phyloP scores from a whole-genome alignment of 2,888 invertebrate species.

The Dynastes maya region DNA sequence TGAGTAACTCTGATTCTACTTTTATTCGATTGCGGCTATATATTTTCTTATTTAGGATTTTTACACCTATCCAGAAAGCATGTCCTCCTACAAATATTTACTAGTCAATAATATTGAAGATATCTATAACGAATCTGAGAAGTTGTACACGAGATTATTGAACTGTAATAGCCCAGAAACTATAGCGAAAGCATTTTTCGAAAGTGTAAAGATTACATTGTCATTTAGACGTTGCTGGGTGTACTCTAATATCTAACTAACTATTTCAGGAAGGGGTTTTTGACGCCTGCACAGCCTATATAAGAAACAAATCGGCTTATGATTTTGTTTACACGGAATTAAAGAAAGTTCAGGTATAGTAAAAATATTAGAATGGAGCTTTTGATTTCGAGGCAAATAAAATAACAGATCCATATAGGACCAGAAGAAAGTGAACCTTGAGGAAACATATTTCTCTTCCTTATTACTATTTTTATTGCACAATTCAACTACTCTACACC shows the following conservation, averaged over 20 bases:
- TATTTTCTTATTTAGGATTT: not conserved
- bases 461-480: too few relatives aligned
- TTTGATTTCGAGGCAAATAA: not conserved
- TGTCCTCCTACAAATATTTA: slow-evolving; percentile 6
- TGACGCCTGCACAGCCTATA: not conserved
- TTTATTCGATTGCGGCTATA: too few relatives aligned
- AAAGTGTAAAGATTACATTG: slow-evolving; percentile 6
- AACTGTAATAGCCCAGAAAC: not conserved
- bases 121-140: not conserved
- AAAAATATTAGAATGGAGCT: not conserved
- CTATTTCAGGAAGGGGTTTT: slow-evolving; percentile 6
- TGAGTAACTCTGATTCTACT: slow-evolving; percentile 54
- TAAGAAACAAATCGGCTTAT: slow-evolving; percentile 6
- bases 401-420: too few relatives aligned
- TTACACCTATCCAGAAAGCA: not conserved
- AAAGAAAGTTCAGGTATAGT: not conserved
- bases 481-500: too few relatives aligned
- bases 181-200: slow-evolving; percentile 8
- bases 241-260: not conserved
- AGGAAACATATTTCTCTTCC: too few relatives aligned
- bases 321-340: slow-evolving; percentile 15
- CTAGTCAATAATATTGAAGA: slow-evolving; percentile 23
- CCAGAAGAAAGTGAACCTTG: too few relatives aligned
- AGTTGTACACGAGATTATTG: slow-evolving; percentile 11
- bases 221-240: not conserved